Conservation (phyloP, 2,797 vertebrate species). For the Otolemur crassicaudatus region DNA sequence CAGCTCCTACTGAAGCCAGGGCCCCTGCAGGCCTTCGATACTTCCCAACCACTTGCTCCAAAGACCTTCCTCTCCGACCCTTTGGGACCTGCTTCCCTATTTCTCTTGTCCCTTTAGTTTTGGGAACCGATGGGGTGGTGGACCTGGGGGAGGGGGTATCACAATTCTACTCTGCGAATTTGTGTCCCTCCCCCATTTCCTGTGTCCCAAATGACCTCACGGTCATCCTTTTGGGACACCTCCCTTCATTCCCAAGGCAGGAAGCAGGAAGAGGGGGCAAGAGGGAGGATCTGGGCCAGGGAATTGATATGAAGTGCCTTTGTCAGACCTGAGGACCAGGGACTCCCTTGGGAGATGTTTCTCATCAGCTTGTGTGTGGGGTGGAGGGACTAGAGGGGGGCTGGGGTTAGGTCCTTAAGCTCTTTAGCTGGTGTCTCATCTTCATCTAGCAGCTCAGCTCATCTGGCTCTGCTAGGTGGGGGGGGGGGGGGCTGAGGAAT, state of each 20-base stretch:
- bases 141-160: background rate
- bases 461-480: conserved; percentile 34
- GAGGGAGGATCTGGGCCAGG: background rate
- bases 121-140: background rate
- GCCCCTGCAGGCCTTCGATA: background rate
- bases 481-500: background rate
- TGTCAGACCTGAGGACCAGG: background rate
- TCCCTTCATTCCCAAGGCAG: conserved; percentile 75
- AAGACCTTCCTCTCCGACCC: background rate
- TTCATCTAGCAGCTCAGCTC: conserved; percentile 73
- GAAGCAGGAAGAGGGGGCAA: conserved; percentile 60
- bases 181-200: conserved; percentile 72
- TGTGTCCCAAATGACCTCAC: conserved; percentile 78
- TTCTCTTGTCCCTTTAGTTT: conserved; percentile 5
- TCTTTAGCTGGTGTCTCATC: conserved; percentile 75
- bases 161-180: conserved; percentile 1
- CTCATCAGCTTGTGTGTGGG: background rate
- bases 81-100: background rate
- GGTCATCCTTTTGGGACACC: conserved; percentile 64
- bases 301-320: background rate
- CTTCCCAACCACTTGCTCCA: background rate
- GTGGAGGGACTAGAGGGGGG: background rate
- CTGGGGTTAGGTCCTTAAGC: conserved; percentile 80
- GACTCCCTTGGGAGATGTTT: conserved; percentile 9
- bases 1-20: background rate